Evolutionary conservation across 1,140 invertebrate species (phyloP).

Genomic region (Plutomurus gul): DNA sequence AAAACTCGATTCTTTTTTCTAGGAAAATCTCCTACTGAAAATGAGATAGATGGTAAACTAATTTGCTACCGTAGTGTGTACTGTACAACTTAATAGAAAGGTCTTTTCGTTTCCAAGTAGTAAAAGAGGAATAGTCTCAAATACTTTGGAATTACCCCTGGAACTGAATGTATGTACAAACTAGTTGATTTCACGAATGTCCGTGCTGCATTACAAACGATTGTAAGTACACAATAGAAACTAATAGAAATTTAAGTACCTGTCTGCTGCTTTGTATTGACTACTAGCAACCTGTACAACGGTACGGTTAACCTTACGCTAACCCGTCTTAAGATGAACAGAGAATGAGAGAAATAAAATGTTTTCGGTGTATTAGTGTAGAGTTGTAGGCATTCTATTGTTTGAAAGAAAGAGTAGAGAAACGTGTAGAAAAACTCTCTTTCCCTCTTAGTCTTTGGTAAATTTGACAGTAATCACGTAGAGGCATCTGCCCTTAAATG

Average conservation of each 20-base stretch:
- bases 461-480: slow-evolving; percentile 50
- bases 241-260: slow-evolving; percentile 11
- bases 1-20: background rate
- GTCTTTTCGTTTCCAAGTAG: background rate
- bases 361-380: background rate
- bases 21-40: background rate
- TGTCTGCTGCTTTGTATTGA: background rate
- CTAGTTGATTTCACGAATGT: background rate
- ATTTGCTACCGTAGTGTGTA: background rate
- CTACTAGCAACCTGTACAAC: background rate
- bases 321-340: too few relatives aligned
- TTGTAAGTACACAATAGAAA: background rate
- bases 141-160: background rate
- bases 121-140: too few relatives aligned
- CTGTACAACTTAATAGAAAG: background rate
- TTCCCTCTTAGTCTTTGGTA: slow-evolving; percentile 31
- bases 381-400: background rate
- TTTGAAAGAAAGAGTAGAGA: background rate
- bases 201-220: background rate
- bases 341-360: background rate
- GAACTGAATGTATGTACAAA: background rate
- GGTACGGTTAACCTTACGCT: background rate
- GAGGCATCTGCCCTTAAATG: slow-evolving; percentile 45
- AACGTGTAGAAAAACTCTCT: slow-evolving; percentile 1
- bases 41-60: slow-evolving; percentile 12